Evolutionary conservation across 2,888 invertebrate genomes (phyloP).

Genomic region (Catocala nupta): DNA sequence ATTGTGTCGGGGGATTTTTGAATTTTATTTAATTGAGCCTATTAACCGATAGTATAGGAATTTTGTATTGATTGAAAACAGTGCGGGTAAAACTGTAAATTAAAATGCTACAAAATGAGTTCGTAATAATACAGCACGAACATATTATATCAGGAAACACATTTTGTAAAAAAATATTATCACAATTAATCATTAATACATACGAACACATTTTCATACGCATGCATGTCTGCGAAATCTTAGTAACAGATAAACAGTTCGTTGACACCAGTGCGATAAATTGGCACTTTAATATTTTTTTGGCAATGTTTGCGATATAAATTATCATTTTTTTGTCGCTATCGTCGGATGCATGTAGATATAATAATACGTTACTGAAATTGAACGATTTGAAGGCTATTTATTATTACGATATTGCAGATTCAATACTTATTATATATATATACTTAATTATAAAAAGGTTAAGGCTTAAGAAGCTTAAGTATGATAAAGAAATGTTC

Average conservation of each 20-base stretch:
- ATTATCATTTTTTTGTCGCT: constrained; percentile 49
- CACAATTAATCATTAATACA: constrained; percentile 57
- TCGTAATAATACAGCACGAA: too few species aligned
- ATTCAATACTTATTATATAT: background rate
- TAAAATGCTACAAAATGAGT: too few species aligned
- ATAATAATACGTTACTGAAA: constrained; percentile 19
- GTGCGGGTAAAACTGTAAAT: too few species aligned
- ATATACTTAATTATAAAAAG: too few species aligned
- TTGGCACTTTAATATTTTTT: constrained; percentile 58
- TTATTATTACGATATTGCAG: constrained; percentile 10
- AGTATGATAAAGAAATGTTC: too few species aligned
- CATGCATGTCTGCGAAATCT: constrained; percentile 70
- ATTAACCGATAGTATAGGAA: too few species aligned
- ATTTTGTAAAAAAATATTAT: constrained; percentile 58
- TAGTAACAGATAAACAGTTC: constrained; percentile 78
- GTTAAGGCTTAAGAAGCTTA: too few species aligned
- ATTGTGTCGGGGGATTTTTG: too few species aligned
- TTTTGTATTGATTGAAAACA: too few species aligned
- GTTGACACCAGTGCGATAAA: constrained; percentile 74
- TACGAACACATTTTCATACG: constrained; percentile 45
- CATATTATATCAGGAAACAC: background rate
- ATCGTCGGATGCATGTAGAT: constrained; percentile 48
- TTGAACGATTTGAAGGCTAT: constrained; percentile 19
- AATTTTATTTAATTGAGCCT: too few species aligned
- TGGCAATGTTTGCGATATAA: constrained; percentile 55